Base-by-base conservation (phyloP, 1,140 invertebrate genomes). In the Patella vulgata region DNA sequence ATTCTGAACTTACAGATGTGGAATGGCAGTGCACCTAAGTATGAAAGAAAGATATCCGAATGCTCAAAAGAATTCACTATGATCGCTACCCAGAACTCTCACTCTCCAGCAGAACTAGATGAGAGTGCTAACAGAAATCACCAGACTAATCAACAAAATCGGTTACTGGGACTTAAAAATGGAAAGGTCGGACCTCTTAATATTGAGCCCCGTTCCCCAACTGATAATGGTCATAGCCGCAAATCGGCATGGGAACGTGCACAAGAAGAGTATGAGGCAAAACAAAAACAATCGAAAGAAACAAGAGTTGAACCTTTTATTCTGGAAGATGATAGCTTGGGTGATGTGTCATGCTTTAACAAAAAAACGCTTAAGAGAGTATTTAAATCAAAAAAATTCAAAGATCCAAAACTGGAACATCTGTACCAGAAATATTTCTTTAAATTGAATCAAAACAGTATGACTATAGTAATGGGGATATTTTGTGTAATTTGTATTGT, bases 371-470 rank as follows among this genome's bases (percentile, higher is more conserved):
- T 70, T 23, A 58, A 47, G 27, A 53, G 67, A 47, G 48, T 79
- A 5, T 78, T 80, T 53, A 55, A 46, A 47, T 78, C 77, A 2
- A 78, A 78, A 53, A 65, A 66, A 27, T 82, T 82, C 59, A 68
- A 70, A 40, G 70, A 77, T 19, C 47, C 56, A 12, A 75, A 79
- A 43, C 57, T 95, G 74, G 94, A 95, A 84, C 91, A 91, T 88
- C 83, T 96, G 47, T 96, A 95, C 84, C 93, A 96, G 82, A 88
- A 93, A 44, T 96, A 96, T 85, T 95, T 96, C 80, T 88, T 96
- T 56, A 91, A 93, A 60, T 93, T 95, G 88, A 95, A 95, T 86
- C 93, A 95, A 84, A 92, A 90, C 70, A 95, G 94, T 82, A 90
- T 94, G 86, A 93, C 91, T 1, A 90, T 93, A 73, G 87, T 95